A percentile compares a stretch with the other conserved stretches of the same genome.
Evolutionary conservation across 2,113 vertebrate genomes (phyloP).

Genomic region (Saccopteryx leptura): DNA sequence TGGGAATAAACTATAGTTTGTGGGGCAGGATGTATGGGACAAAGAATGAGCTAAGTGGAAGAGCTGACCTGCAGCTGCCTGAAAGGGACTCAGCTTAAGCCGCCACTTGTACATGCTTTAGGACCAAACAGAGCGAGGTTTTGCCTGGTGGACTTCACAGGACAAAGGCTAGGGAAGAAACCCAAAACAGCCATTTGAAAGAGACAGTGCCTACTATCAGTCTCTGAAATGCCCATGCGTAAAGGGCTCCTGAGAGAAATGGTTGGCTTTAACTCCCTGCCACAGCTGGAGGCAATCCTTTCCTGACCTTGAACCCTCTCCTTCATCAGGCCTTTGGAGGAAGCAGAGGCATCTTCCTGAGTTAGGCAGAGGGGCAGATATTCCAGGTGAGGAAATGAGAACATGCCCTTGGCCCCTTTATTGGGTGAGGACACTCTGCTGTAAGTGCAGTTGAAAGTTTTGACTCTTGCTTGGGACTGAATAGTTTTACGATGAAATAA

Average conservation of each 20-base stretch:
- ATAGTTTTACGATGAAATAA: conserved; percentile 27
- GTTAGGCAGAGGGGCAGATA: background rate
- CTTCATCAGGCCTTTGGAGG: background rate
- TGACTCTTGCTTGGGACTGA: background rate
- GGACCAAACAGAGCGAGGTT: background rate
- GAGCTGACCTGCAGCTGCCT: background rate
- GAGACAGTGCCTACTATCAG: background rate
- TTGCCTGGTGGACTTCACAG: background rate
- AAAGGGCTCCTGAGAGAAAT: background rate
- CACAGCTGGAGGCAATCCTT: background rate
- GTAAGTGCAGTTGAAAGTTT: background rate
- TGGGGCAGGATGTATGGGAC: background rate
- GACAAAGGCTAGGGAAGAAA: background rate
- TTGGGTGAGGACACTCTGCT: background rate
- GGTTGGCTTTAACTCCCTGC: background rate
- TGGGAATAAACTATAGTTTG: background rate
- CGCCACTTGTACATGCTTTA: background rate
- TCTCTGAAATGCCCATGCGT: background rate
- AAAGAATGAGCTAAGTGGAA: background rate
- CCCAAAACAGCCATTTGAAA: background rate
- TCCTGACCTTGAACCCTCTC: background rate
- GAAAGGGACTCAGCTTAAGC: background rate
- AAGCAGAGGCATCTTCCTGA: background rate
- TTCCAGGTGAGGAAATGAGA: background rate
- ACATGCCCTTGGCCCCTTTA: background rate